phyloP scores from a whole-genome alignment of 2,888 invertebrate species.

The Rhimphoctona megacephalus region DNA sequence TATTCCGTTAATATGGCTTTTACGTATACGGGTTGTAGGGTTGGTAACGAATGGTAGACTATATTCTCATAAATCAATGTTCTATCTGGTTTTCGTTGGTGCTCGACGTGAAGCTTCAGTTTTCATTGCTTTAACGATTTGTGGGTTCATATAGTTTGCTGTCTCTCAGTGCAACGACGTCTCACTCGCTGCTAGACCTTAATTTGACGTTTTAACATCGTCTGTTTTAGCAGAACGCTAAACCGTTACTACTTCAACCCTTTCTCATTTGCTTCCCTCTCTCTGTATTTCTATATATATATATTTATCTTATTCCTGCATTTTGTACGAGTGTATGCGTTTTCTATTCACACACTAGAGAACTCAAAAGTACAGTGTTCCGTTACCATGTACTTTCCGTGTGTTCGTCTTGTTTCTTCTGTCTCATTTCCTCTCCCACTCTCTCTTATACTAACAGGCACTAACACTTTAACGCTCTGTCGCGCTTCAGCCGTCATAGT shows the following conservation, averaged over 20 bases:
- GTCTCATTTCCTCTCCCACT: constrained; percentile 16
- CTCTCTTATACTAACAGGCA: background rate
- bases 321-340: constrained; percentile 8
- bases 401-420: constrained; percentile 28
- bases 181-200: constrained; percentile 63
- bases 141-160: constrained; percentile 28
- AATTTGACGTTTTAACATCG: constrained; percentile 69
- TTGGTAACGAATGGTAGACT: constrained; percentile 56
- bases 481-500: constrained; percentile 59
- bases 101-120: constrained; percentile 36
- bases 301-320: background rate
- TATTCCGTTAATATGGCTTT: constrained; percentile 57
- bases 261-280: background rate
- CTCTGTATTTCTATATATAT: background rate
- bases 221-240: constrained; percentile 64
- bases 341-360: constrained; percentile 55
- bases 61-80: constrained; percentile 77
- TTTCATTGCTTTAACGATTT: constrained; percentile 36
- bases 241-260: constrained; percentile 4
- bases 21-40: constrained; percentile 29
- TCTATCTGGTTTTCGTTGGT: constrained; percentile 73
- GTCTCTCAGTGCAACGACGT: constrained; percentile 56
- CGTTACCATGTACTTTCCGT: constrained; percentile 34
- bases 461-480: constrained; percentile 54
- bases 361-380: constrained; percentile 30